Conservation (phyloP, 2,888 invertebrate genomes). For the Prosapia bicincta region DNA sequence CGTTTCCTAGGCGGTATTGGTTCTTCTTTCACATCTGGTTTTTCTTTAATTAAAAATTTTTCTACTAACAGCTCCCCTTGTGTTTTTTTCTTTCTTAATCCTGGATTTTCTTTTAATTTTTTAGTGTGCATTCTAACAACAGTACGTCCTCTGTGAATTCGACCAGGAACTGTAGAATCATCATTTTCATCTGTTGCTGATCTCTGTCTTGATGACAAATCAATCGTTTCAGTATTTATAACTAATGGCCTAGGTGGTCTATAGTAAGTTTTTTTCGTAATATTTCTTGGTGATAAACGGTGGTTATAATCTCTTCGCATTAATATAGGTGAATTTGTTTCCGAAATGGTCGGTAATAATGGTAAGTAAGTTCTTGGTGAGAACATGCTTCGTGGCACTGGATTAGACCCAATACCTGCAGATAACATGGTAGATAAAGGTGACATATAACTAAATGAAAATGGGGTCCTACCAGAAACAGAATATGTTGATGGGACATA, state of each 20-base stretch:
- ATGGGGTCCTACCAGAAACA: constrained; percentile 10
- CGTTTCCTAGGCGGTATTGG: constrained; percentile 35
- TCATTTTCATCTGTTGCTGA: constrained; percentile 27
- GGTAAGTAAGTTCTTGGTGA: constrained; percentile 22
- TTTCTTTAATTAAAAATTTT: constrained; percentile 66
- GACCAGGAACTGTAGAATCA: constrained; percentile 41
- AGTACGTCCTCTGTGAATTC: constrained; percentile 68
- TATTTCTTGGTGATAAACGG: constrained; percentile 7
- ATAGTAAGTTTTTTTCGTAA: constrained; percentile 20
- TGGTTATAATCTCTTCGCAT: constrained; percentile 3
- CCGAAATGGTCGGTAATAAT: constrained; percentile 30
- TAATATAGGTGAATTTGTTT: constrained; percentile 20
- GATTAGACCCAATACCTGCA: constrained; percentile 19
- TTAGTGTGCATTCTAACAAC: constrained; percentile 70
- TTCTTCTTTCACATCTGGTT: constrained; percentile 37
- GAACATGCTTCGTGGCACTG: constrained; percentile 1
- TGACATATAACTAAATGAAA: constrained; percentile 22
- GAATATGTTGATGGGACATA: background rate
- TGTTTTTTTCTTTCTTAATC: constrained; percentile 54
- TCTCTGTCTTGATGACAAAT: constrained; percentile 52
- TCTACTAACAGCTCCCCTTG: constrained; percentile 72
- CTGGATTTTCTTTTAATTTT: constrained; percentile 47
- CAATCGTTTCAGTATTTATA: constrained; percentile 82
- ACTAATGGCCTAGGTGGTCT: constrained; percentile 60
- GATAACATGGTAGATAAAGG: constrained; percentile 21